Conservation (phyloP, 1,140 invertebrate species). For the Drosophila pandora region DNA sequence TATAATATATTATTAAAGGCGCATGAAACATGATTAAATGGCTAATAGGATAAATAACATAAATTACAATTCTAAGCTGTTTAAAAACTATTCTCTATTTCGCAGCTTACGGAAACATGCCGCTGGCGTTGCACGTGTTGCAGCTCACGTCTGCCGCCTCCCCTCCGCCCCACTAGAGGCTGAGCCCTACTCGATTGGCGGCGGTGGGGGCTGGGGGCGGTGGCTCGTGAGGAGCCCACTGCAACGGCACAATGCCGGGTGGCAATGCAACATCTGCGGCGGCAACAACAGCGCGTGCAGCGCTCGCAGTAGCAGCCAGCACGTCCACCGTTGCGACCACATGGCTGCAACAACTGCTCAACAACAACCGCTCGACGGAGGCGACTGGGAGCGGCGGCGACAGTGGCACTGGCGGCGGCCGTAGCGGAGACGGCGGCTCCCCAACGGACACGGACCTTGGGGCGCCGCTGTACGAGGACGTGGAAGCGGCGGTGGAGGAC, state of each 20-base stretch:
- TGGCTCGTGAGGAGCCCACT: background rate
- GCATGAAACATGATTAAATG: background rate
- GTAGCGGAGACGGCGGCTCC: background rate
- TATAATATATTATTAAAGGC: no score
- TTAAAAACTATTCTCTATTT: background rate
- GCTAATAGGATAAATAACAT: background rate
- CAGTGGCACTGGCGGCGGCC: background rate
- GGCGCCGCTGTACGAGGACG: constrained; percentile 65
- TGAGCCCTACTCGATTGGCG: constrained; percentile 20
- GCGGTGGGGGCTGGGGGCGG: background rate
- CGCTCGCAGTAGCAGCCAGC: constrained; percentile 7
- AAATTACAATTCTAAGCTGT: no score
- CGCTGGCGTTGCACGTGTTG: constrained; percentile 38
- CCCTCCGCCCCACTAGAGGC: constrained; percentile 45
- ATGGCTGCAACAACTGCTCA: constrained; percentile 41
- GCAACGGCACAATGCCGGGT: background rate
- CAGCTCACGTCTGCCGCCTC: constrained; percentile 44
- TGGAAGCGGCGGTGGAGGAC: constrained; percentile 57
- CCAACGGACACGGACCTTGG: constrained; percentile 10
- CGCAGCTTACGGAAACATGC: constrained; percentile 53
- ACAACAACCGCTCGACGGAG: constrained; percentile 16
- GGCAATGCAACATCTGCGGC: constrained; percentile 6
- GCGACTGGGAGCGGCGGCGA: background rate
- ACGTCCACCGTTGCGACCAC: constrained; percentile 4
- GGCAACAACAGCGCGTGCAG: constrained; percentile 13